These are phyloP conservation scores for Heptranchias perlo DNA, from an alignment of 2,113 vertebrate genomes.

Conservation along the genomic window DNA sequence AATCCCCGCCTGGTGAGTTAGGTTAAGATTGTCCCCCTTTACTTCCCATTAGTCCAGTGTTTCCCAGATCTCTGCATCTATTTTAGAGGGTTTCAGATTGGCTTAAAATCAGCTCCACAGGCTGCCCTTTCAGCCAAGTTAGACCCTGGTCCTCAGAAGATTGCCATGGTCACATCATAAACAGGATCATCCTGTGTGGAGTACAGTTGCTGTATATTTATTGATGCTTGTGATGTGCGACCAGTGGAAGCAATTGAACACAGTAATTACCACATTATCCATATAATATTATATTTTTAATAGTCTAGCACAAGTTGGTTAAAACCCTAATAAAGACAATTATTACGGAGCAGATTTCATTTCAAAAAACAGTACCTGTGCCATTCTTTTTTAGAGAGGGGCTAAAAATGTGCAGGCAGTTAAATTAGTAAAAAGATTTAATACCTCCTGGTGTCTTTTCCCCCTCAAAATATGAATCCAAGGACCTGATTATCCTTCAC, in stretches of 20 bases:
- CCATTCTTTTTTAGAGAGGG: not conserved
- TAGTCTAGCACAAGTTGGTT: not conserved
- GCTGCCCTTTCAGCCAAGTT: not conserved
- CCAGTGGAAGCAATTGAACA: not conserved
- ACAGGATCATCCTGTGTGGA: not conserved
- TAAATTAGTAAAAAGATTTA: not conserved
- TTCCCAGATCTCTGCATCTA: not conserved
- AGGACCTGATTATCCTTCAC: not conserved
- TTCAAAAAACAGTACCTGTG: not conserved
- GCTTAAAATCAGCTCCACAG: not conserved
- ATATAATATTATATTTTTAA: not conserved
- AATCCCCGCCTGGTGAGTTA: not conserved
- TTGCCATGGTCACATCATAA: not conserved
- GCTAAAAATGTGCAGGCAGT: not conserved
- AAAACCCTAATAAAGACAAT: not conserved
- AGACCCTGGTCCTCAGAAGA: not conserved
- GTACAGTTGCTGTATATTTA: not conserved
- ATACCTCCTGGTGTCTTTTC: not conserved
- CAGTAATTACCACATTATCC: not conserved
- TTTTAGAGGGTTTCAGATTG: not conserved
- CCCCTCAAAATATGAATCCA: not conserved
- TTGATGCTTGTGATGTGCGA: not conserved
- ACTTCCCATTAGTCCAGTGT: not conserved
- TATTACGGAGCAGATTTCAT: not conserved
- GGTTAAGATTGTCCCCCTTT: not conserved